A percentile compares a stretch with the other conserved stretches of the same genome.
Conservation (phyloP, 2,113 vertebrate genomes). For the Erpornis zantholeuca region DNA sequence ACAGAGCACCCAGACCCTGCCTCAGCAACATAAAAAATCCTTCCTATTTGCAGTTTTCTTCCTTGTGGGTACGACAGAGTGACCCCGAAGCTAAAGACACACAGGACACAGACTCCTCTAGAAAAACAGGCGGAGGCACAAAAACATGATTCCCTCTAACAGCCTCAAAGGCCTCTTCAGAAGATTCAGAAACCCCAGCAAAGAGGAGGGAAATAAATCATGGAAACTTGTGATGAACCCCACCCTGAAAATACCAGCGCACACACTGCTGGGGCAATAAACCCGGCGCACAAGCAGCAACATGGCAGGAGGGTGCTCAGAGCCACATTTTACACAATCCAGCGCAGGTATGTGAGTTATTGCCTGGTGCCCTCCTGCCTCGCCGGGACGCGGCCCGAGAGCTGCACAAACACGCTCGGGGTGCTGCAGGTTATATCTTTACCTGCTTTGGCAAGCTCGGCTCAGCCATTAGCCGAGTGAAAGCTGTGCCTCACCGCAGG, state of each 20-base stretch:
- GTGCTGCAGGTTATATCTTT: constrained; percentile 36
- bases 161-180: background rate
- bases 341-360: constrained; percentile 36
- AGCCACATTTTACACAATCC: constrained; percentile 49
- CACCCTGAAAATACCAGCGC: constrained; percentile 29
- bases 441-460: constrained; percentile 41
- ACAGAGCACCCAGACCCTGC: background rate
- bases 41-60: background rate
- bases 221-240: constrained; percentile 11
- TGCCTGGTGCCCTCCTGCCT: constrained; percentile 44
- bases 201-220: constrained; percentile 27
- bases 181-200: background rate
- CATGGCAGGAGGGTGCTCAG: constrained; percentile 7
- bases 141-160: background rate
- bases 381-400: background rate
- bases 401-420: constrained; percentile 47
- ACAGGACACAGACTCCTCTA: background rate
- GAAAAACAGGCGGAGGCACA: background rate
- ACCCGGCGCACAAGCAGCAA: constrained; percentile 29
- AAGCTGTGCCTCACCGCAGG: background rate
- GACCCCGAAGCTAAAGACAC: background rate
- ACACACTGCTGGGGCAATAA: background rate
- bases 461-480: background rate
- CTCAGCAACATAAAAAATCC: background rate
- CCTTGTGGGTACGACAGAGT: background rate